Conservation (phyloP, 92 coral and sea anemone genomes). For the Diadumene lineata region DNA sequence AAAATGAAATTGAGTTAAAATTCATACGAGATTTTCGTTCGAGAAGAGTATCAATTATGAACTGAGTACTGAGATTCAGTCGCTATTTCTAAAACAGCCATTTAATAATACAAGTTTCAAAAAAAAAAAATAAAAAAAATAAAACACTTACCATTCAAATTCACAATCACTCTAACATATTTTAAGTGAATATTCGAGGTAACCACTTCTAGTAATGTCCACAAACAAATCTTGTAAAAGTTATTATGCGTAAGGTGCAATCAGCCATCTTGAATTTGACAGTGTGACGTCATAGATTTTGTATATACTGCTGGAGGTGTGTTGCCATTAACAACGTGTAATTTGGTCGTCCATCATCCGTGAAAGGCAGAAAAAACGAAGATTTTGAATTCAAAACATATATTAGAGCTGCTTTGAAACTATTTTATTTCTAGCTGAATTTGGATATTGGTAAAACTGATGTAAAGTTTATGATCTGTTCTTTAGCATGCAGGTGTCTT, state of each 20-base stretch:
- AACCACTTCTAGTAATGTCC: not conserved
- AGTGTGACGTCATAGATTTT: slow-evolving; percentile 2
- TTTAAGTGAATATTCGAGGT: too few species aligned
- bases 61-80: not conserved
- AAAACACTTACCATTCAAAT: not conserved
- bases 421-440: too few species aligned
- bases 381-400: too few species aligned
- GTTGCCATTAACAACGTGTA: not conserved
- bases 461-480: too few species aligned
- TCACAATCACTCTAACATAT: too few species aligned
- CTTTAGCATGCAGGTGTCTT: too few species aligned
- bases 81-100: not conserved
- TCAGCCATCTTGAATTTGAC: slow-evolving; percentile 8
- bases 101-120: not conserved
- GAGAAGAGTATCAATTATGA: not conserved
- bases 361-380: too few species aligned
- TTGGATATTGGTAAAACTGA: too few species aligned
- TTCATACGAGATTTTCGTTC: not conserved
- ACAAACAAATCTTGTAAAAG: not conserved
- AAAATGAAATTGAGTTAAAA: too few species aligned
- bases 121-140: too few species aligned
- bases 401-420: too few species aligned
- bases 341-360: too few species aligned
- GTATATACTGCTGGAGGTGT: not conserved
- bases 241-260: not conserved